Evolutionary conservation across 2,113 vertebrate genomes (phyloP).

Genomic region (Crocuta crocuta): DNA sequence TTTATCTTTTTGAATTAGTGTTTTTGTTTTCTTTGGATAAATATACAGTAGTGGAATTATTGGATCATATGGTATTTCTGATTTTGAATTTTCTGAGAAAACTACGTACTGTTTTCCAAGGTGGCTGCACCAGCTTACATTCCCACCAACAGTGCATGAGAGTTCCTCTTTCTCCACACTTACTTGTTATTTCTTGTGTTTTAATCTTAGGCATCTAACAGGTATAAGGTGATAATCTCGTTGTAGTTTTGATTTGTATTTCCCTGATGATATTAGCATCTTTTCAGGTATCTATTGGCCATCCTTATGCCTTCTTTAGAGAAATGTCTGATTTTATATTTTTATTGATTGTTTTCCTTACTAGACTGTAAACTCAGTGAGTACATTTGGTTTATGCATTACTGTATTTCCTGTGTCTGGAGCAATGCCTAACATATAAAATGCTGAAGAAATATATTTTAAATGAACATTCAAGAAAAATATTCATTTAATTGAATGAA

Average conservation of each 20-base stretch:
- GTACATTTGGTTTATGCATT: neutral
- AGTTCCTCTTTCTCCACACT: neutral
- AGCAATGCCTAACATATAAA: neutral
- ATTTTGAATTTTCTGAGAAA: neutral
- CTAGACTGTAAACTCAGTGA: neutral
- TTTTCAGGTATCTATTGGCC: neutral
- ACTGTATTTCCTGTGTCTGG: neutral
- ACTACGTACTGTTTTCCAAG: neutral
- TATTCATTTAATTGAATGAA: neutral
- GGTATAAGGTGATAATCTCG: neutral
- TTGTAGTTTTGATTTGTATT: neutral
- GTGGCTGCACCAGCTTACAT: neutral
- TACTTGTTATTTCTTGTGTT: neutral
- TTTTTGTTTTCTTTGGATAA: neutral
- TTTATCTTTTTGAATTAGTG: neutral
- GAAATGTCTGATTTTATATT: neutral
- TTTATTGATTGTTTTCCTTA: conserved; percentile 6
- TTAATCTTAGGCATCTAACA: neutral
- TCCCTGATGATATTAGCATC: neutral
- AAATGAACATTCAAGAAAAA: conserved; percentile 4
- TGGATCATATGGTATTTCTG: neutral
- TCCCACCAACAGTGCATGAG: neutral
- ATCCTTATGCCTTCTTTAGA: neutral
- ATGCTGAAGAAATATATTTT: neutral
- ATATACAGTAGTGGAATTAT: neutral